Base-by-base conservation (phyloP, 2,888 invertebrate species). In the Shargacucullia verbasci region DNA sequence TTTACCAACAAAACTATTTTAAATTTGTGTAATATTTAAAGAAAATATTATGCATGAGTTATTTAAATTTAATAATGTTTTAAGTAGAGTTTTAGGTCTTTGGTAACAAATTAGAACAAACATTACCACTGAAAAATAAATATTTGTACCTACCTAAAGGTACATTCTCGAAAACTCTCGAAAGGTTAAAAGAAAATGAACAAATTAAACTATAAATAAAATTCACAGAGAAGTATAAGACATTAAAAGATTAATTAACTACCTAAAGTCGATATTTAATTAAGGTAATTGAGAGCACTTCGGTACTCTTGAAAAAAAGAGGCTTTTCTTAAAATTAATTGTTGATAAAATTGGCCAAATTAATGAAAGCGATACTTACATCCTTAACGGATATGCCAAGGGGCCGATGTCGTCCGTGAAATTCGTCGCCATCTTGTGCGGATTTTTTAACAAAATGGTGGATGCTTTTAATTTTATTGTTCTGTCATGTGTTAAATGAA, bases 401-500 rank as follows among this genome's bases (percentile, higher is more conserved):
- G 92, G 91, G 59, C 91, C 91, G 67, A 92, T 90, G 59, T 74
- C 77, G 57, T 90, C 87, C 25, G 91, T 85, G 66, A 82, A 87
- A 81, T 93, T 93, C 40, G 76, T 76, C 84, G 88, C 90, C 93
- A 93, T 93, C 86, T 89, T 90, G 89, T 85, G 78, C 73, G 67
- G 67, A 70, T 73, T 66, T 20, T 72, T 70, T 53, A 62, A 78
- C 86, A 87, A 87, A 86, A 89, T 85, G 87, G 88, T 85, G 82
- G 57, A 40, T 60, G 58, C 49, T 46, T 12, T 54, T 33, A 10
- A 43, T 50, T 71, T 71, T 66, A 75, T 66, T 78, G 76, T 76
- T 79, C 60, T 80, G 75, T 76, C 86, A 89, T 89, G 80, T 70
- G 76, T 78, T 72, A 45, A 57, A 67, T 70, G 70, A 68, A 71